Evolutionary conservation across 2,113 vertebrate species (phyloP).

Genomic region (Leiothrix lutea): DNA sequence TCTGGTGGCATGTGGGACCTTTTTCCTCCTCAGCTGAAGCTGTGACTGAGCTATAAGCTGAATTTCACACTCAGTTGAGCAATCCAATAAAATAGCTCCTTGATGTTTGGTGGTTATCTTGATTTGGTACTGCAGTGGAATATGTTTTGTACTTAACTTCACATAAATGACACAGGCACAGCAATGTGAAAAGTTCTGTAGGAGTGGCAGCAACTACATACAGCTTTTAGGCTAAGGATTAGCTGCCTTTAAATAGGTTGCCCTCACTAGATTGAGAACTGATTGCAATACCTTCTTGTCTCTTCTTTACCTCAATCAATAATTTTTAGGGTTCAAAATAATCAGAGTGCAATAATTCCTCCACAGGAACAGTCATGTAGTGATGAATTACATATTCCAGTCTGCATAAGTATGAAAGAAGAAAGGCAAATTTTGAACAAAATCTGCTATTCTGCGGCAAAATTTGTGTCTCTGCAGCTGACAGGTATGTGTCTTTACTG

Average conservation of each 20-base stretch:
- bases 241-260: constrained; percentile 5
- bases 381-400: background rate
- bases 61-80: background rate
- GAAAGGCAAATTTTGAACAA: background rate
- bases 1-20: background rate
- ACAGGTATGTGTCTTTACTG: background rate
- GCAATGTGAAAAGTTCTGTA: background rate
- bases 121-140: constrained; percentile 14
- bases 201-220: background rate
- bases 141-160: background rate
- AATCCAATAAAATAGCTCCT: background rate
- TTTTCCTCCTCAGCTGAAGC: background rate
- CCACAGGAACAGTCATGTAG: background rate
- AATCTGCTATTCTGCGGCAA: background rate
- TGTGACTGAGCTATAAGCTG: background rate
- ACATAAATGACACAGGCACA: background rate
- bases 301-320: constrained; percentile 41
- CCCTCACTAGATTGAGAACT: constrained; percentile 3
- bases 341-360: constrained; percentile 31
- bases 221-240: constrained; percentile 27
- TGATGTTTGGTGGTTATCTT: constrained; percentile 27
- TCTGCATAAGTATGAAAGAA: background rate
- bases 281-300: constrained; percentile 16
- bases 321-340: constrained; percentile 42
- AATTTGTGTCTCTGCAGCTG: background rate